Evolutionary conservation across 2,113 vertebrate species (phyloP), one percentile per base, ranked within the genome.

Genomic region (Callionymus lyra): DNA sequence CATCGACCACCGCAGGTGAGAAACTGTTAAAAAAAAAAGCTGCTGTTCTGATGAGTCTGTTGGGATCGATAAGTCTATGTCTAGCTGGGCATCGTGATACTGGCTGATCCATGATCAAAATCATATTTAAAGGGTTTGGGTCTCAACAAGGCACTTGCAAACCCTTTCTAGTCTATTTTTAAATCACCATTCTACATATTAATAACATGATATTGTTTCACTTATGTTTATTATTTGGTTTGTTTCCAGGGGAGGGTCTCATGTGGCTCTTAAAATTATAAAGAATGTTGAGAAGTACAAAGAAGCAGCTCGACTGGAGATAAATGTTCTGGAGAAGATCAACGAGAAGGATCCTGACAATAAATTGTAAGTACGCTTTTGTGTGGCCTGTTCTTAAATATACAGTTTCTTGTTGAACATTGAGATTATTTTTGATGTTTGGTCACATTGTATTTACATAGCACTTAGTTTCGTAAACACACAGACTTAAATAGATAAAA

Each of bases 221-320:
- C 6, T 17, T 15, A 14, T 8, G 6, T 21, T 17, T n/a, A 31
- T 14, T 16, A 10, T 27, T 27, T 14, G 4, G 21, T 12, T 56
- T 16, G 48, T 37, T 63, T 18, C 9, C 58, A 98, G 95, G 76
- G 88, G 88, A 9, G 90, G 85, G 44, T 70, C 81, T 6, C 84
- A 78, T 1, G 89, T 98, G 15, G 95, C 95, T 61, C 76, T 98
- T 58, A 98, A 98, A 85, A 98, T 98, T 64, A 97, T 98, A 47
- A 98, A 97, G 68, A 98, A 96, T 1, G 91, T 98, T 3, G 92
- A 97, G 68, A 98, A 96, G 16, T 98, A 98, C 73, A 94, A 92
- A 56, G 94, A 98, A 75, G 94, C 95, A 1, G 95, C 95, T 46
- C 89, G 91, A 0, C 84, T 98, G 57, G 95, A 98, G 63, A 98